phyloP scores from a whole-genome alignment of 2,113 vertebrate genomes.

The Orientallactaga bullata region DNA sequence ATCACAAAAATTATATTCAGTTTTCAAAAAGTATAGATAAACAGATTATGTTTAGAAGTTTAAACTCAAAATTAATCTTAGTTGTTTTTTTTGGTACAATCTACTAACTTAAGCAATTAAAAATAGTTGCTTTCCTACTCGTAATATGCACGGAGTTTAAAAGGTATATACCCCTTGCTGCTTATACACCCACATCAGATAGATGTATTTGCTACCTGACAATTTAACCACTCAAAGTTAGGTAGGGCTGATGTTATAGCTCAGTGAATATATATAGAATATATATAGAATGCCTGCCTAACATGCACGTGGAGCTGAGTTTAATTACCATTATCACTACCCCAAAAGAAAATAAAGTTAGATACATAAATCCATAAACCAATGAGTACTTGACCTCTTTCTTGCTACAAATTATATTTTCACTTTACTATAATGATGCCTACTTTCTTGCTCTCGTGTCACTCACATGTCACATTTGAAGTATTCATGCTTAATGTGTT shows the following conservation, averaged over 20 bases:
- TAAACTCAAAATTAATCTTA: conserved; percentile 2
- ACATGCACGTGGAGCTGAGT: background rate
- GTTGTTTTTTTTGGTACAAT: conserved; percentile 11
- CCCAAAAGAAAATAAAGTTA: background rate
- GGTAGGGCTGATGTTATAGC: background rate
- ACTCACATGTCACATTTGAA: background rate
- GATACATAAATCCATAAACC: background rate
- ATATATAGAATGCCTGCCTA: background rate
- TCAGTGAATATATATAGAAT: no score
- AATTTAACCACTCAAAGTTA: background rate
- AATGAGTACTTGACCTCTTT: background rate
- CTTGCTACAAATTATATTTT: background rate
- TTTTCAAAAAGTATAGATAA: conserved; percentile 51
- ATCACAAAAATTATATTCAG: conserved; percentile 27
- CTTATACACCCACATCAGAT: background rate
- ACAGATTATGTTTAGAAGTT: conserved; percentile 36
- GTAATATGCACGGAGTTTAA: background rate
- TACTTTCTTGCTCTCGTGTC: conserved; percentile 1
- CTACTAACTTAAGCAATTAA: conserved; percentile 4
- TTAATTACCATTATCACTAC: background rate
- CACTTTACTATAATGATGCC: background rate
- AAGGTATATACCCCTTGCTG: background rate
- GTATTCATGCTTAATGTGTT: background rate
- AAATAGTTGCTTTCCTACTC: background rate
- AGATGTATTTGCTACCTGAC: background rate